These are phyloP conservation scores for Adineta ricciae DNA, from an alignment of 2,888 invertebrate genomes.

Conservation along the genomic window DNA sequence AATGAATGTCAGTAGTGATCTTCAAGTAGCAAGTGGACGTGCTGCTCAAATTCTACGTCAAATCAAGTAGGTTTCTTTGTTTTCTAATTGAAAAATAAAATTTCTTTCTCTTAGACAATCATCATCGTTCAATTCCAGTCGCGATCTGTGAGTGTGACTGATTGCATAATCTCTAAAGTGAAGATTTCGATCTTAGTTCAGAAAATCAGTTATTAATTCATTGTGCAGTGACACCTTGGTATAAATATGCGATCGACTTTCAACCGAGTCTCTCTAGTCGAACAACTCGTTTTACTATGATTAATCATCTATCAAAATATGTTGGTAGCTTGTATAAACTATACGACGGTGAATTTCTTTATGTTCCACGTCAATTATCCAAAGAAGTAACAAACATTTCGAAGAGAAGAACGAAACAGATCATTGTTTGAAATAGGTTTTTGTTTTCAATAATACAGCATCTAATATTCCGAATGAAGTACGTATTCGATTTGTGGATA, in stretches of 20 bases:
- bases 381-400: not conserved
- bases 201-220: not conserved
- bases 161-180: not conserved
- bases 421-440: not conserved
- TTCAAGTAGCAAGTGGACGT: slow-evolving; percentile 5
- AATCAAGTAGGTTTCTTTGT: not conserved
- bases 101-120: not conserved
- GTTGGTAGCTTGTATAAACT: not conserved
- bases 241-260: not conserved
- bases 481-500: not conserved
- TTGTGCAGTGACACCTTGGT: not conserved
- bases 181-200: not conserved
- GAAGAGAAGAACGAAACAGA: not conserved
- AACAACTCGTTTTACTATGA: not conserved
- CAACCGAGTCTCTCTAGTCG: not conserved
- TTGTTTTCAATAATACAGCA: not conserved
- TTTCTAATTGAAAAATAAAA: not conserved
- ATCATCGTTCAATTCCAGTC: not conserved
- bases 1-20: not conserved
- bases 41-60: not conserved
- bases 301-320: not conserved
- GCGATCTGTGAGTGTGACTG: not conserved
- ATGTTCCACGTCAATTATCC: not conserved
- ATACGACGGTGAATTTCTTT: not conserved
- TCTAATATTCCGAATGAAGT: not conserved